Evolutionary conservation across 2,113 vertebrate species (phyloP), one percentile per base, ranked within the genome.

Genomic region (Sapajus apella): DNA sequence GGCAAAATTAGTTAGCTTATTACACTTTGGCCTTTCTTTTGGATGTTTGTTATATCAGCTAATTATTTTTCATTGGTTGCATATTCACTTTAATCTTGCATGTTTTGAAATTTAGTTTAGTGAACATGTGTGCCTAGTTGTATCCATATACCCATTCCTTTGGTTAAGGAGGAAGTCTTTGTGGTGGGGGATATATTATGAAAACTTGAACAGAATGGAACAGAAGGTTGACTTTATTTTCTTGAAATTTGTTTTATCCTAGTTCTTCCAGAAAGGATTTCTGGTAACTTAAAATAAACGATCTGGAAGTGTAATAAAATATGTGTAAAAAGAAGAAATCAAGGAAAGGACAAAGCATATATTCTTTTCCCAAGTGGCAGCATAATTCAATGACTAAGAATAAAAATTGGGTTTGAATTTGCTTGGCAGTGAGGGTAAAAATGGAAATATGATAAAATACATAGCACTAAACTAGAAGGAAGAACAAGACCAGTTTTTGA

Each of bases 391-490:
- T 68, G 95, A 75, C 88, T 81, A 94, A 94, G 47, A 92, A 90
- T 92, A 76, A 90, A 92, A 87, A 77, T 90, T 94, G 50, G 52
- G 75, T 93, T 96, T 96, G 72, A 90, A 35, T 94, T 87, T 95
- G 85, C 66, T 92, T 96, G 73, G 77, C 56, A 87, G 76, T 52
- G 3, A 72, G 61, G 27, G 64, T 50, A 83, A 95, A 90, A 90
- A 85, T 92, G 80, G 58, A 91, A 90, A 83, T 93, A 95, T 40
- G 43, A 14, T 95, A 83, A 83, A 96, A 55, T 94, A 77, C 21
- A 17, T 70, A 90, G 55, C 72, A 76, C 40, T 92, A 50, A 92
- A 70, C 73, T 92, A 61, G 25, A 32, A 88, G 56, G 21, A 95
- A 16, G 40, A 87, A 40, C 32, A 66, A 73, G 68, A 93, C 68